Percentiles rank a stretch among this genome's conserved stretches.
These are phyloP conservation scores for Sebastes baramenuke DNA, from an alignment of 2,797 vertebrate species.

Conservation along the genomic window DNA sequence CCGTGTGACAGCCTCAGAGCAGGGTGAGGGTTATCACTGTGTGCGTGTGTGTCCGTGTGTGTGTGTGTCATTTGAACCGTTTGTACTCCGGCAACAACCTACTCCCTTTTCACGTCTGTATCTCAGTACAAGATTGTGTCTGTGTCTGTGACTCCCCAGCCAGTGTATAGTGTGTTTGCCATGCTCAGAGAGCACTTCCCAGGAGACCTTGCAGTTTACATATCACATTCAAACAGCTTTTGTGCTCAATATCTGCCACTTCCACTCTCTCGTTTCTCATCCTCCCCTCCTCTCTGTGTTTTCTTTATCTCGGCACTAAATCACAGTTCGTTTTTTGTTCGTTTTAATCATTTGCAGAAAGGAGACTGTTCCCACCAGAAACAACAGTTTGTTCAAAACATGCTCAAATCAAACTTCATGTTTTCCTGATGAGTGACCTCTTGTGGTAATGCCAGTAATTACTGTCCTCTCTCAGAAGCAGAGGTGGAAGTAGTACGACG, in stretches of 20 bases:
- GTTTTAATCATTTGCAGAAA: constrained; percentile 29
- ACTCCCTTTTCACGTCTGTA: constrained; percentile 58
- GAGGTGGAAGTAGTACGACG: background rate
- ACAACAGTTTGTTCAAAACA: background rate
- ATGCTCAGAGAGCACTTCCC: constrained; percentile 63
- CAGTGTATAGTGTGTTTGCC: constrained; percentile 46
- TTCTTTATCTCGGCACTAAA: background rate
- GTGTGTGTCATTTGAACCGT: constrained; percentile 52
- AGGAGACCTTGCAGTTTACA: constrained; percentile 75
- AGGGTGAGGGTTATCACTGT: constrained; percentile 36
- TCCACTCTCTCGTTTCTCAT: constrained; percentile 40
- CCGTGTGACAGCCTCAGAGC: constrained; percentile 49
- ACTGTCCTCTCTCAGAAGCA: background rate
- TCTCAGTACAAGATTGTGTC: constrained; percentile 48
- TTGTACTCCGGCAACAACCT: constrained; percentile 43
- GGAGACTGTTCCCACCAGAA: background rate
- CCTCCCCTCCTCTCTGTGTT: background rate
- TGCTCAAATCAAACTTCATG: background rate
- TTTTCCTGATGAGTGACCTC: constrained; percentile 52
- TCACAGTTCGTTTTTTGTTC: constrained; percentile 5
- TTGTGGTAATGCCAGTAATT: constrained; percentile 32
- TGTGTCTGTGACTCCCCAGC: constrained; percentile 53
- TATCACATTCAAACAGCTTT: constrained; percentile 77
- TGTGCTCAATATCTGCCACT: constrained; percentile 67
- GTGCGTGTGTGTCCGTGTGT: constrained; percentile 16